These are phyloP conservation scores for Micrasema minimum DNA, from an alignment of 1,140 invertebrate species.

Conservation along the genomic window DNA sequence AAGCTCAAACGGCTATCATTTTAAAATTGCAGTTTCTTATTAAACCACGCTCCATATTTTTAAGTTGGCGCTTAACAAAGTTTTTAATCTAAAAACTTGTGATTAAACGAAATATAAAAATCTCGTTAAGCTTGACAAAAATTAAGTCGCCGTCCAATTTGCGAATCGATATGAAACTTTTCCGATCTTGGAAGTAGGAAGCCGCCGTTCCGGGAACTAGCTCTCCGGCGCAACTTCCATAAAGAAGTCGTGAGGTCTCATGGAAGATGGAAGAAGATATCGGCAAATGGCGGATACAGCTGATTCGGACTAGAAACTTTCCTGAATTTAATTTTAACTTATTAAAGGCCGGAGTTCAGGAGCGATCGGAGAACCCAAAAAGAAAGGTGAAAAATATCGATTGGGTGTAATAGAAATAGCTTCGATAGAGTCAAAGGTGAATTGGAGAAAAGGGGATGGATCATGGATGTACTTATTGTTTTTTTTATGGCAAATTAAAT, in stretches of 20 bases:
- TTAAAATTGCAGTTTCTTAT: too few species aligned
- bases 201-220: conserved; percentile 13
- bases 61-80: too few species aligned
- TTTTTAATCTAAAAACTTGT: too few species aligned
- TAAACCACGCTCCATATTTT: too few species aligned
- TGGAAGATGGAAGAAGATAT: conserved; percentile 4
- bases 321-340: conserved; percentile 45
- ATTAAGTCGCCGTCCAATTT: conserved; percentile 18
- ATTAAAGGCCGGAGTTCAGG: conserved; percentile 38
- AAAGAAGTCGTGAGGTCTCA: conserved; percentile 4
- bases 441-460: too few species aligned
- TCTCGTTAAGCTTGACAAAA: conserved; percentile 10
- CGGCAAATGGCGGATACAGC: conserved; percentile 23
- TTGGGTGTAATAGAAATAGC: conserved; percentile 36
- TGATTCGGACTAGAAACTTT: conserved; percentile 31
- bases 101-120: neutral
- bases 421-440: conserved; percentile 11
- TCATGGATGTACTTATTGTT: conserved; percentile 17
- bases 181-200: conserved; percentile 14
- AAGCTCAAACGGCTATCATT: too few species aligned
- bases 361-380: conserved; percentile 1
- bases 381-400: conserved; percentile 23
- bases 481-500: neutral
- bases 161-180: conserved; percentile 17
- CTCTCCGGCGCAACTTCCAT: conserved; percentile 3